Conservation (phyloP, 2,888 invertebrate species). For the Nysson spinosus region DNA sequence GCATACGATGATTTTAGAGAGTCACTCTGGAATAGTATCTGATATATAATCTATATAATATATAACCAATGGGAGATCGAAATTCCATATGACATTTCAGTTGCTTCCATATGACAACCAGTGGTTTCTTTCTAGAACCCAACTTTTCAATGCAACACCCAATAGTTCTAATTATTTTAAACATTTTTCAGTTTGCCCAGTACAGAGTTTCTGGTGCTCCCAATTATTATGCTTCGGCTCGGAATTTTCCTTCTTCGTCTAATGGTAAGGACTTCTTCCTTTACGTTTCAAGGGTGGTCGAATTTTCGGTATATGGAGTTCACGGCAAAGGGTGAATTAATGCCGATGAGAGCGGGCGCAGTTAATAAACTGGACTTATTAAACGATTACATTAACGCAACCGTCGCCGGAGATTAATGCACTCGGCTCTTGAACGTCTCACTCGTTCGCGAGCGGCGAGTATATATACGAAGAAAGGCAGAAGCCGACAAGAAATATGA, state of each 20-base stretch:
- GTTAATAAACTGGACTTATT: slow-evolving; percentile 72
- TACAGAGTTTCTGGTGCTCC: too few relatives aligned
- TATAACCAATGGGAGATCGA: too few relatives aligned
- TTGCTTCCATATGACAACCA: too few relatives aligned
- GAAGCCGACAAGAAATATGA: slow-evolving; percentile 66
- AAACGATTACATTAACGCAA: slow-evolving; percentile 70
- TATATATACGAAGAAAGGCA: slow-evolving; percentile 52
- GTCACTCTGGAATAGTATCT: too few relatives aligned
- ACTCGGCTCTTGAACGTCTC: slow-evolving; percentile 60
- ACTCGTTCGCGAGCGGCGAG: slow-evolving; percentile 45
- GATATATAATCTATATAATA: too few relatives aligned
- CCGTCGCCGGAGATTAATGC: slow-evolving; percentile 69
- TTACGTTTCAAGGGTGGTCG: not conserved
- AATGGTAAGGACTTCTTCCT: not conserved
- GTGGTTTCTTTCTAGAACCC: too few relatives aligned
- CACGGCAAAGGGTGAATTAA: slow-evolving; percentile 59
- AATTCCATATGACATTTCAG: too few relatives aligned
- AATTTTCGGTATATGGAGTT: slow-evolving; percentile 46
- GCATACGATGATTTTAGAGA: too few relatives aligned
- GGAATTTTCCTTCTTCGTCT: not conserved
- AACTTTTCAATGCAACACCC: too few relatives aligned
- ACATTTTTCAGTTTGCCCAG: too few relatives aligned
- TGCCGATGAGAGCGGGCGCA: slow-evolving; percentile 59
- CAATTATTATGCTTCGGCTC: not conserved
- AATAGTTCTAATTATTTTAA: too few relatives aligned